Evolutionary conservation across 2,797 vertebrate genomes (phyloP).

Genomic region (Danio choprae): DNA sequence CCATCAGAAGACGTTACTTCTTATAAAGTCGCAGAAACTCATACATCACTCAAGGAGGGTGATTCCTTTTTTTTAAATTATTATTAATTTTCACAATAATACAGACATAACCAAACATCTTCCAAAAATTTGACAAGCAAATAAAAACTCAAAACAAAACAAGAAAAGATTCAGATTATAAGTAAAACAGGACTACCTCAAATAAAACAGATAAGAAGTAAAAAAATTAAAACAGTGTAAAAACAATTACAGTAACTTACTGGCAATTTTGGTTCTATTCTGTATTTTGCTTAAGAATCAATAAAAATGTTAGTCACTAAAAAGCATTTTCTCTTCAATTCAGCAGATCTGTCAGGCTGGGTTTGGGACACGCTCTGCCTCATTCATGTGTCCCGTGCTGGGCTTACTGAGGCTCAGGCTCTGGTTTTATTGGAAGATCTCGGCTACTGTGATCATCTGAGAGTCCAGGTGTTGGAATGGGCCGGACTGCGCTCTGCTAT

Average conservation of each 20-base stretch:
- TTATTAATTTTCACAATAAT: neutral
- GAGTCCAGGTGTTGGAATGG: slow-evolving; percentile 66
- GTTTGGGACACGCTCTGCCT: slow-evolving; percentile 66
- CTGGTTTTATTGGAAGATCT: slow-evolving; percentile 63
- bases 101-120: too few relatives aligned
- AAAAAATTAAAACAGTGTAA: too few relatives aligned
- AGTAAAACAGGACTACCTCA: too few relatives aligned
- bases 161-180: too few relatives aligned
- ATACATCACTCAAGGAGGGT: slow-evolving; percentile 22
- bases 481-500: slow-evolving; percentile 61
- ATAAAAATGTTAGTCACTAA: neutral
- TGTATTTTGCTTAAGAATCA: too few relatives aligned
- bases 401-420: slow-evolving; percentile 65
- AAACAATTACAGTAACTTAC: too few relatives aligned
- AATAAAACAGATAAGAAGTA: too few relatives aligned
- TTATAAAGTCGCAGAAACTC: slow-evolving; percentile 13
- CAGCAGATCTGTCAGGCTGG: slow-evolving; percentile 63
- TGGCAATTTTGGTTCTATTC: too few relatives aligned
- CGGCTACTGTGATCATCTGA: slow-evolving; percentile 59
- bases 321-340: neutral
- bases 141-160: too few relatives aligned
- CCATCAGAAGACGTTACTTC: slow-evolving; percentile 22
- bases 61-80: slow-evolving; percentile 9
- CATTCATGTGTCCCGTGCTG: slow-evolving; percentile 62
- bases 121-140: too few relatives aligned